A percentile compares a stretch with the other conserved stretches of the same genome.
These are phyloP conservation scores for Diacarnus erythraeanus DNA, from an alignment of 37 sponge, comb jelly and placozoan genomes.

Conservation along the genomic window DNA sequence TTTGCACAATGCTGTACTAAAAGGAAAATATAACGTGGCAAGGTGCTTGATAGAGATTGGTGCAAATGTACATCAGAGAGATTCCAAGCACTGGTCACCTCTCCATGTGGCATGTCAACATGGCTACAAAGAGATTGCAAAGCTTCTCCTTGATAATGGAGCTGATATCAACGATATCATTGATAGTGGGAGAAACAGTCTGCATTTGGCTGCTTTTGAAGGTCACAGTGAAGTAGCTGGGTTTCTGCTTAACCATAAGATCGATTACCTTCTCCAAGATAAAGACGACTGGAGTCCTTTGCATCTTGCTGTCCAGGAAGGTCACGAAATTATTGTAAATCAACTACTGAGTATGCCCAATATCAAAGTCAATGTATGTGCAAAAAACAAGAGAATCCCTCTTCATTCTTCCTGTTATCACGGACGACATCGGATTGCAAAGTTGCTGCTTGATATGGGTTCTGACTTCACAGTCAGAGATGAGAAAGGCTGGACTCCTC, in stretches of 20 bases:
- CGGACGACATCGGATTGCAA: conserved; percentile 54
- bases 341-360: conserved; percentile 30
- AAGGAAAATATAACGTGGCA: conserved; percentile 47
- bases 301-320: conserved; percentile 81
- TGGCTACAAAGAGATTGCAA: conserved; percentile 56
- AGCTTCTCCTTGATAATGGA: conserved; percentile 39
- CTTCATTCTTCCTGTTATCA: conserved; percentile 72
- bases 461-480: conserved; percentile 54
- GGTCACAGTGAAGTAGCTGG: conserved; percentile 61
- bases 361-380: conserved; percentile 53
- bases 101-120: conserved; percentile 83
- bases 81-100: conserved; percentile 73
- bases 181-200: conserved; percentile 66
- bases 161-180: conserved; percentile 59
- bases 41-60: conserved; percentile 37
- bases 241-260: conserved; percentile 44
- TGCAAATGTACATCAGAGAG: conserved; percentile 32
- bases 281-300: conserved; percentile 83
- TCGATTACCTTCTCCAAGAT: conserved; percentile 61
- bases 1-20: conserved; percentile 78
- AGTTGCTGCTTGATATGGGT: conserved; percentile 41
- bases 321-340: conserved; percentile 53
- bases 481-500: conserved; percentile 87
- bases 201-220: conserved; percentile 81
- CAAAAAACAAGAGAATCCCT: conserved; percentile 76